Conservation (phyloP, 2,113 vertebrate genomes). For the Carassius gibelio region DNA sequence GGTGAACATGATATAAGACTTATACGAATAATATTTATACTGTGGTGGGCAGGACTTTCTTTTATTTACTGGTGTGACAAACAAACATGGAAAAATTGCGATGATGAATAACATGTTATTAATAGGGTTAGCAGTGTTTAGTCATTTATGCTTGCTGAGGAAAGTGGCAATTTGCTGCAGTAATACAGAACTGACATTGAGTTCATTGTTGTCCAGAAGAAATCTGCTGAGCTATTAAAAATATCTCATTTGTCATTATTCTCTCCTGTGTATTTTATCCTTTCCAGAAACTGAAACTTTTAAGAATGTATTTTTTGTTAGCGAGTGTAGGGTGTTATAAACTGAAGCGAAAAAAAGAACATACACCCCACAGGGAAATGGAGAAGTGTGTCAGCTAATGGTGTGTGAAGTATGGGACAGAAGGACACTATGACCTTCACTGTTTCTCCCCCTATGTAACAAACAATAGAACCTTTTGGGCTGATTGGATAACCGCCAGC, state of each 20-base stretch:
- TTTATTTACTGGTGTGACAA: too few relatives aligned
- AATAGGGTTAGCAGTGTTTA: not conserved
- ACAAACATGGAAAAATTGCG: too few relatives aligned
- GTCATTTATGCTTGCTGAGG: not conserved
- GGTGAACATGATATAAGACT: too few relatives aligned
- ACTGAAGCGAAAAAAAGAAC: not conserved
- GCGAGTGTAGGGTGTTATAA: constrained; percentile 9
- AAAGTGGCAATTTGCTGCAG: not conserved
- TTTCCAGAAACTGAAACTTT: not conserved
- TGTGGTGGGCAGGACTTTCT: too few relatives aligned
- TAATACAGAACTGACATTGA: not conserved
- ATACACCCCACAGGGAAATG: constrained; percentile 8
- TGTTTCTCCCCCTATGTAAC: constrained; percentile 6
- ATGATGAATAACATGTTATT: too few relatives aligned
- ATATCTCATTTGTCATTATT: not conserved
- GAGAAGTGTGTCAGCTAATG: constrained; percentile 43
- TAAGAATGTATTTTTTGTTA: not conserved
- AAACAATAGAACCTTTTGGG: not conserved
- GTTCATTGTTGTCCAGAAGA: not conserved
- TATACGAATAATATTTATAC: too few relatives aligned
- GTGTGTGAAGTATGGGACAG: constrained; percentile 33
- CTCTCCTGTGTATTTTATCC: not conserved
- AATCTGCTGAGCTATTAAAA: not conserved
- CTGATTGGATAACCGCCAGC: not conserved
- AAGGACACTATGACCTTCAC: constrained; percentile 45